These are phyloP conservation scores for Atta cephalotes DNA, from an alignment of 1,140 invertebrate species.

Conservation along the genomic window DNA sequence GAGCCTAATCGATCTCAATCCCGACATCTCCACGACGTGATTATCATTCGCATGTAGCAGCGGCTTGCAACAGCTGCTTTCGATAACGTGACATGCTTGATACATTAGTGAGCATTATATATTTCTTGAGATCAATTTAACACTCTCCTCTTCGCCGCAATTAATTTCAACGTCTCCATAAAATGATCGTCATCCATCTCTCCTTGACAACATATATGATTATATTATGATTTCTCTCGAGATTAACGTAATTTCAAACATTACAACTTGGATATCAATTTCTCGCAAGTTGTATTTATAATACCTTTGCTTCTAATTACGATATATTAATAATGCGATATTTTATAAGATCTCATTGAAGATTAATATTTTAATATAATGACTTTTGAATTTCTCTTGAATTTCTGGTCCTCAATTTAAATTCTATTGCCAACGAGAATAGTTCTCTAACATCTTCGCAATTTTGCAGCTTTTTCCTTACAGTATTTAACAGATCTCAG, in stretches of 20 bases:
- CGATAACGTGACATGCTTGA: neutral
- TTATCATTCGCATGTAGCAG: neutral
- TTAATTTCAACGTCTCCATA: slow-evolving; percentile 1
- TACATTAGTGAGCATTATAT: slow-evolving; percentile 24
- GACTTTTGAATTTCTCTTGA: neutral
- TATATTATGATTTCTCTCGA: neutral
- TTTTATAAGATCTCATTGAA: neutral
- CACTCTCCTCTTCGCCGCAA: neutral
- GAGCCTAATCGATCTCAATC: slow-evolving; percentile 30
- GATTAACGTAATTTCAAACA: neutral
- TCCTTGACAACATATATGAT: too few species aligned
- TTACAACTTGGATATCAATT: neutral
- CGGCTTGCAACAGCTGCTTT: neutral
- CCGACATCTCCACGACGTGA: slow-evolving; percentile 19
- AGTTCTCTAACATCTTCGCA: neutral
- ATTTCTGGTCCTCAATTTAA: slow-evolving; percentile 16
- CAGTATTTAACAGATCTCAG: neutral
- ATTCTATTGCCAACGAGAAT: neutral
- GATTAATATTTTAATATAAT: neutral
- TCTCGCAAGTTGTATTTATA: neutral
- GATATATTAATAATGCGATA: neutral
- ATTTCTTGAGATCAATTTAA: slow-evolving; percentile 9
- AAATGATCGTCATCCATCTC: neutral
- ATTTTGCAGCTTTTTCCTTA: neutral
- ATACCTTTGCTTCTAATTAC: neutral